A percentile compares a stretch with the other conserved stretches of the same genome.
Evolutionary conservation across 2,113 vertebrate genomes (phyloP).

Genomic region (Boulengeromyrus knoepffleri): DNA sequence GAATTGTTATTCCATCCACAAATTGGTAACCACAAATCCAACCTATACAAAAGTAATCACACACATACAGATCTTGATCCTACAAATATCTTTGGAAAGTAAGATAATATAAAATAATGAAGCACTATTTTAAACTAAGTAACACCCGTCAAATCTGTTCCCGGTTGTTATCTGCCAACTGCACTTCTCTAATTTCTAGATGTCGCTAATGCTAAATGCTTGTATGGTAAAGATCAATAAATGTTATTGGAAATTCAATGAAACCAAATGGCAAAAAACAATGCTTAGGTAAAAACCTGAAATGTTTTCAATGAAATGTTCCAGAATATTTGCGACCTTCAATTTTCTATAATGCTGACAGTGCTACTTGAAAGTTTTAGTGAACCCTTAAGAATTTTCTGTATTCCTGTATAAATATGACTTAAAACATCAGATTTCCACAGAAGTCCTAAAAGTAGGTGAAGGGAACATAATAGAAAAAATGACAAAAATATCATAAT

Average conservation of each 20-base stretch:
- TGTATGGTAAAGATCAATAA: neutral
- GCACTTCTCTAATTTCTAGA: neutral
- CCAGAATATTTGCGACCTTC: neutral
- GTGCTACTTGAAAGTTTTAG: no score
- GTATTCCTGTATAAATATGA: no score
- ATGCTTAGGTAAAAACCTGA: neutral
- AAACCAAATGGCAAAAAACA: neutral
- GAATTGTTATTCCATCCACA: neutral
- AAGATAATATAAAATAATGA: neutral
- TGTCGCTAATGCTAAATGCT: neutral
- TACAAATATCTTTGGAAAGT: neutral
- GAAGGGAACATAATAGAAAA: no score
- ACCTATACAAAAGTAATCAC: neutral
- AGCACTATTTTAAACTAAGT: neutral
- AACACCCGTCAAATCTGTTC: neutral
- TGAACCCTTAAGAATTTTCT: no score
- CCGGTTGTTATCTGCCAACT: neutral
- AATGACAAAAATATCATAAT: no score
- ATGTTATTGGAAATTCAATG: neutral
- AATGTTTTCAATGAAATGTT: neutral
- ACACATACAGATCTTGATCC: neutral
- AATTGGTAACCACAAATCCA: neutral
- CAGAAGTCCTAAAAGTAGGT: no score
- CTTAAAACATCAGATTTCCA: no score
- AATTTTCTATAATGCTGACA: neutral